Evolutionary conservation across 2,888 invertebrate species (phyloP).

Genomic region (Liopterus haemorrhoidalis): DNA sequence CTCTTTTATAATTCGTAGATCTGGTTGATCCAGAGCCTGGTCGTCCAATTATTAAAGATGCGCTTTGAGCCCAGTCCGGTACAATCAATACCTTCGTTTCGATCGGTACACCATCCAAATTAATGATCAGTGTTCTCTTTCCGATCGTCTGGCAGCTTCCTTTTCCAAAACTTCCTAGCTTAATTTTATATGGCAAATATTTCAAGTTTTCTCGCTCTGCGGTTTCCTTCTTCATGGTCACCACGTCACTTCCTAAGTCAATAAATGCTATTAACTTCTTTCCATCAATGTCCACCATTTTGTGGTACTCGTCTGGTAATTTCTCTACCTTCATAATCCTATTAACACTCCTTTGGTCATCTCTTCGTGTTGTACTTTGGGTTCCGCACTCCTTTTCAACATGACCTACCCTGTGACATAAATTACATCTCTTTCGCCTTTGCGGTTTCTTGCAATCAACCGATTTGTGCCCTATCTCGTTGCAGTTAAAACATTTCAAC

Average conservation of each 20-base stretch:
- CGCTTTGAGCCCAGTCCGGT: slow-evolving; percentile 17
- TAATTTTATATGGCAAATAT: slow-evolving; percentile 7
- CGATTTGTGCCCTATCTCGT: too few relatives aligned
- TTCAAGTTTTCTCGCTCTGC: slow-evolving; percentile 9
- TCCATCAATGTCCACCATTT: slow-evolving; percentile 13
- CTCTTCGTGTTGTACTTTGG: too few relatives aligned
- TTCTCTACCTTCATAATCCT: too few relatives aligned
- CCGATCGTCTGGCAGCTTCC: slow-evolving; percentile 17
- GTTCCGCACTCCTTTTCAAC: too few relatives aligned
- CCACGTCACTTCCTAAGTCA: slow-evolving; percentile 22
- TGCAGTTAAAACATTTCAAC: too few relatives aligned
- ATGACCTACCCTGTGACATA: too few relatives aligned
- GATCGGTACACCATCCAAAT: slow-evolving; percentile 12
- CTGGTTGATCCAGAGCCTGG: slow-evolving; percentile 16
- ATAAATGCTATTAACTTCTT: slow-evolving; percentile 14
- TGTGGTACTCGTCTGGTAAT: slow-evolving; percentile 14
- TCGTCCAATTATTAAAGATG: slow-evolving; percentile 18
- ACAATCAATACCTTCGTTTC: slow-evolving; percentile 18
- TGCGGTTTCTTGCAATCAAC: too few relatives aligned
- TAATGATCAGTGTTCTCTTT: background rate
- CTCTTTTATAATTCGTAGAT: slow-evolving; percentile 11
- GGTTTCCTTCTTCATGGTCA: slow-evolving; percentile 12
- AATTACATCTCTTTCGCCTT: too few relatives aligned
- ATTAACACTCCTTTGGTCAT: too few relatives aligned
- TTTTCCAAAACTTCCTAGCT: slow-evolving; percentile 17